These are phyloP conservation scores for Arrhopalites spinosus DNA, from an alignment of 2,888 invertebrate genomes.

Conservation along the genomic window DNA sequence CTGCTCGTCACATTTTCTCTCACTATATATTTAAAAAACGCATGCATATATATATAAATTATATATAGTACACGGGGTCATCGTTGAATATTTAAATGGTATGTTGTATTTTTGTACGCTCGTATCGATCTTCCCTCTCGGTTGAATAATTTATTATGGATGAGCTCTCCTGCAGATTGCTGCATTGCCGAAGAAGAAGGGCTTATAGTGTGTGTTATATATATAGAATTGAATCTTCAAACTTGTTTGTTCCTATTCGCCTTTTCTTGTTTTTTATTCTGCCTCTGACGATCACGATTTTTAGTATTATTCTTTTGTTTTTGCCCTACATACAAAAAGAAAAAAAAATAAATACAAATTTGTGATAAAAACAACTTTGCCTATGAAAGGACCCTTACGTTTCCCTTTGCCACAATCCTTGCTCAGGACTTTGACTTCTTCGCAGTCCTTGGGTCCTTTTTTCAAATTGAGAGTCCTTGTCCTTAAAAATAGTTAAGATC, in stretches of 20 bases:
- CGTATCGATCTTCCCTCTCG: conserved; percentile 31
- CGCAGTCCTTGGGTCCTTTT: conserved; percentile 71
- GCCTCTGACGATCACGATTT: conserved; percentile 48
- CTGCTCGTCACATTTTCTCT: too few relatives aligned
- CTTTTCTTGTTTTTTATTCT: conserved; percentile 48
- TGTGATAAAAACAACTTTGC: background rate
- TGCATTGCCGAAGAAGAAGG: conserved; percentile 26
- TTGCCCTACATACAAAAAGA: conserved; percentile 31
- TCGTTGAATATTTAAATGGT: too few relatives aligned
- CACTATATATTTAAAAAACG: too few relatives aligned
- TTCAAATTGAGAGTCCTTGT: conserved; percentile 82
- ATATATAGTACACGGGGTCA: too few relatives aligned
- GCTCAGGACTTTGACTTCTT: conserved; percentile 46
- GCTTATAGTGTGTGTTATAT: too few relatives aligned
- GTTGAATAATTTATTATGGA: conserved; percentile 34
- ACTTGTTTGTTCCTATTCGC: conserved; percentile 29
- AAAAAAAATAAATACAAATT: background rate
- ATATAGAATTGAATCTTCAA: background rate
- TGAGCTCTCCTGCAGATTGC: conserved; percentile 20
- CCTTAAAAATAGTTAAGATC: too few relatives aligned
- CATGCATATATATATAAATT: too few relatives aligned
- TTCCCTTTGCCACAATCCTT: conserved; percentile 52
- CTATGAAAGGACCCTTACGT: conserved; percentile 21
- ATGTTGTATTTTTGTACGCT: conserved; percentile 21
- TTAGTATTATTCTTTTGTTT: conserved; percentile 47